A percentile compares a stretch with the other conserved stretches of the same genome.
Conservation (phyloP, 1,140 invertebrate genomes). For the Trinorchestia longiramus region DNA sequence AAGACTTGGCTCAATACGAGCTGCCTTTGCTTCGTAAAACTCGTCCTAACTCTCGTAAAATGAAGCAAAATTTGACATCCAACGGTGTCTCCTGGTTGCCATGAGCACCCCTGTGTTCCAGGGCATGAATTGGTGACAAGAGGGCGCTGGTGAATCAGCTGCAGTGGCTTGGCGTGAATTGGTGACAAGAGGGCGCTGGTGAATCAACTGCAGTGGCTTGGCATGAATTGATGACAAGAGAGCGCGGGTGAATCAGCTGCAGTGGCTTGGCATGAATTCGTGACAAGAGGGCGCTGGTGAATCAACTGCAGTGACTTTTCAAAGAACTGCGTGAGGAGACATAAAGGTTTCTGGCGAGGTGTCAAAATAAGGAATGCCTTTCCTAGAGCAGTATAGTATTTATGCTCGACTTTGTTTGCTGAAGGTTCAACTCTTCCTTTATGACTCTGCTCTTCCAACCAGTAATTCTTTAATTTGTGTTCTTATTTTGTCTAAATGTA, state of each 20-base stretch:
- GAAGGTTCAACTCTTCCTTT: background rate
- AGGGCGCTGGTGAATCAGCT: no score
- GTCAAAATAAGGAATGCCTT: background rate
- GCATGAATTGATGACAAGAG: background rate
- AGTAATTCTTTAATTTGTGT: no score
- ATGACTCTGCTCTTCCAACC: no score
- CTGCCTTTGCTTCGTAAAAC: constrained; percentile 31
- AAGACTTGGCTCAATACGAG: constrained; percentile 31
- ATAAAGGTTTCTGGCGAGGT: background rate
- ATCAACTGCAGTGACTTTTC: background rate
- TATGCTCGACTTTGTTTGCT: background rate
- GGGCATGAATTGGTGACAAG: background rate
- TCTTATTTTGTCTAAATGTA: no score
- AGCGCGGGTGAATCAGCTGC: no score
- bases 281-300: background rate
- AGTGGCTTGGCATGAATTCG: no score
- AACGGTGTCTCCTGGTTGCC: background rate
- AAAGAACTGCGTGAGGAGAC: background rate
- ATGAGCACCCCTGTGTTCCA: background rate
- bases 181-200: background rate
- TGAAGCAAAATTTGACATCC: constrained; percentile 28
- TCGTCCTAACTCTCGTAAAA: constrained; percentile 27
- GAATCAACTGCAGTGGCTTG: background rate
- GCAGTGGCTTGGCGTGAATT: no score
- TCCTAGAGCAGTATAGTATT: no score